A percentile compares a stretch with the other conserved stretches of the same genome.
These are phyloP conservation scores for Endotricha flammealis DNA, from an alignment of 2,888 invertebrate genomes.

Conservation along the genomic window DNA sequence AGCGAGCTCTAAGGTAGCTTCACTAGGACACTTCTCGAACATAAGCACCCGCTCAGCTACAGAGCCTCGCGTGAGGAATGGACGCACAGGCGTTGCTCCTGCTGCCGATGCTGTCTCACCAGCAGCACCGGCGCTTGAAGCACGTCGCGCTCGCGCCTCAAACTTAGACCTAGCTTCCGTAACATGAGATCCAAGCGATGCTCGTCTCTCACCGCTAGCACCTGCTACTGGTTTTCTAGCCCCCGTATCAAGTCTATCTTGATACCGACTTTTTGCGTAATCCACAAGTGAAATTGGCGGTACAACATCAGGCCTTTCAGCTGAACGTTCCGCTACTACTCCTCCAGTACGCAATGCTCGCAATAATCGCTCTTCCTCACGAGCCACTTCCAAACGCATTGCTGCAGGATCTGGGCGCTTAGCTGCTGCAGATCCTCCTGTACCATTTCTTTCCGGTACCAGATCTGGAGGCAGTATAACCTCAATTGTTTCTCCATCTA, in stretches of 20 bases:
- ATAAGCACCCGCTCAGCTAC: constrained; percentile 94
- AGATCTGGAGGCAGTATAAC: constrained; percentile 81
- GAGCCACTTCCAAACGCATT: constrained; percentile 84
- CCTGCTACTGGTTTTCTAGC: constrained; percentile 66
- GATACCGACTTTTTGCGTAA: constrained; percentile 82
- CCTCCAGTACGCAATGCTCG: constrained; percentile 87
- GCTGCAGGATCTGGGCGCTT: constrained; percentile 72
- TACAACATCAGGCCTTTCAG: constrained; percentile 69
- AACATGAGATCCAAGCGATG: constrained; percentile 69
- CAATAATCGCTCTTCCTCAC: constrained; percentile 88
- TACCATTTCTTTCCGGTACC: constrained; percentile 70
- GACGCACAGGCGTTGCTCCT: constrained; percentile 82
- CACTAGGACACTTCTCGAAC: constrained; percentile 93
- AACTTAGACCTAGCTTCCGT: constrained; percentile 73
- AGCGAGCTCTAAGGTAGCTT: constrained; percentile 80
- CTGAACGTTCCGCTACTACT: constrained; percentile 65
- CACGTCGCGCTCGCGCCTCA: constrained; percentile 69
- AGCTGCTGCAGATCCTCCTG: constrained; percentile 45
- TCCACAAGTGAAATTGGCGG: constrained; percentile 79
- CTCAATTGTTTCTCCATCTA: constrained; percentile 80
- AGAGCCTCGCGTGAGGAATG: constrained; percentile 92
- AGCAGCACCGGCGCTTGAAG: constrained; percentile 63
- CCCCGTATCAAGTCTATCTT: constrained; percentile 75
- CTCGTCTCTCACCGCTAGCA: constrained; percentile 60
- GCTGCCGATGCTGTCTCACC: constrained; percentile 46